Conservation (phyloP, 2,888 invertebrate species). For the Melanotus villosus region DNA sequence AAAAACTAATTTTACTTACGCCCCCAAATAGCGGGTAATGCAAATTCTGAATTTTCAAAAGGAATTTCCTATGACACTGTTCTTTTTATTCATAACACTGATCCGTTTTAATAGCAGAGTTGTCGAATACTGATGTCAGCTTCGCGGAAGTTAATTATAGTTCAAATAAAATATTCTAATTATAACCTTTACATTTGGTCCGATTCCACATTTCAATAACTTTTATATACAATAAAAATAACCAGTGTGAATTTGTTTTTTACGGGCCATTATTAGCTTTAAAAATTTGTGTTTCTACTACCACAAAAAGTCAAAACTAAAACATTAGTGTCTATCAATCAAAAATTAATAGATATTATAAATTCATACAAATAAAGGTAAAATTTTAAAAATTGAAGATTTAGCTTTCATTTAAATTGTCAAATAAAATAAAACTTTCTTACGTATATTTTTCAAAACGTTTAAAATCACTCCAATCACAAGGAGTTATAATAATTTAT, state of each 20-base stretch:
- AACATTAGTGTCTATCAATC: no score
- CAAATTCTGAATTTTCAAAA: background rate
- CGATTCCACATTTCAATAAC: constrained; percentile 6
- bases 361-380: no score
- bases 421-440: no score
- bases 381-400: no score
- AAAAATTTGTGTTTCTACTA: no score
- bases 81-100: background rate
- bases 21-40: background rate
- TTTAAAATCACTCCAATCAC: no score
- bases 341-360: no score
- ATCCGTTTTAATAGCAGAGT: background rate
- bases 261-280: no score
- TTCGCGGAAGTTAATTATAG: constrained; percentile 19
- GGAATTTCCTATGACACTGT: constrained; percentile 7
- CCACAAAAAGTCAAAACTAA: no score
- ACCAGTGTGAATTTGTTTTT: background rate
- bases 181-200: constrained; percentile 8
- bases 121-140: constrained; percentile 18
- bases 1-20: background rate
- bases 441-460: no score
- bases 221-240: background rate
- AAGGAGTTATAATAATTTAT: no score
- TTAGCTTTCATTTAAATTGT: no score
- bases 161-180: constrained; percentile 20